Evolutionary conservation across 37 sponge, comb jelly and placozoan genomes (phyloP).

Genomic region (Theonella swinhoei): DNA sequence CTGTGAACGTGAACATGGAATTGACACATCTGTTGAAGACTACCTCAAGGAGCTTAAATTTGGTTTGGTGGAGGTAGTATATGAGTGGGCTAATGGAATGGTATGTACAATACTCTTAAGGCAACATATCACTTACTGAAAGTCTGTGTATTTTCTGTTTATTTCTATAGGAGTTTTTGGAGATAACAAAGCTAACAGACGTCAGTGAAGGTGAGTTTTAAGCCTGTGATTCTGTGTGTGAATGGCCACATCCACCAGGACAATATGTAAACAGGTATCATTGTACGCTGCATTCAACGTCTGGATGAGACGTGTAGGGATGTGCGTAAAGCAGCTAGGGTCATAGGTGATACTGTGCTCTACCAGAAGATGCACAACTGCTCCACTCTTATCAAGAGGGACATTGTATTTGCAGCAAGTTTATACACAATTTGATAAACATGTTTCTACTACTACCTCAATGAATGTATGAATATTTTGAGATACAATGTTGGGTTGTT

Average conservation of each 20-base stretch:
- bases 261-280: slow-evolving; percentile 60
- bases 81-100: slow-evolving; percentile 93
- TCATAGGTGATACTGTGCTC: slow-evolving; percentile 85
- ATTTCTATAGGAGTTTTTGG: slow-evolving; percentile 79
- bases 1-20: slow-evolving; percentile 66
- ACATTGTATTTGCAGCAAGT: slow-evolving; percentile 99
- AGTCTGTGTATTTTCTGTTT: slow-evolving; percentile 5
- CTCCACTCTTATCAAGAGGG: slow-evolving; percentile 85
- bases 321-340: slow-evolving; percentile 81
- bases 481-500: background rate
- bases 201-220: slow-evolving; percentile 84
- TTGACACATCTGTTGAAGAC: slow-evolving; percentile 74
- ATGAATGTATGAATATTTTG: background rate
- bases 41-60: slow-evolving; percentile 78
- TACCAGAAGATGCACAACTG: slow-evolving; percentile 78
- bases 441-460: background rate
- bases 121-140: background rate
- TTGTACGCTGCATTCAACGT: slow-evolving; percentile 96
- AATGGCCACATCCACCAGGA: too few relatives aligned
- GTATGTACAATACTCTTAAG: slow-evolving; percentile 13
- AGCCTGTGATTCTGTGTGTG: background rate
- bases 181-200: slow-evolving; percentile 88
- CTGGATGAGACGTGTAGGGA: slow-evolving; percentile 86
- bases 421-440: slow-evolving; percentile 80
- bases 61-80: slow-evolving; percentile 96